phyloP scores from a whole-genome alignment of 2,888 invertebrate species.

The Apantesis nais region DNA sequence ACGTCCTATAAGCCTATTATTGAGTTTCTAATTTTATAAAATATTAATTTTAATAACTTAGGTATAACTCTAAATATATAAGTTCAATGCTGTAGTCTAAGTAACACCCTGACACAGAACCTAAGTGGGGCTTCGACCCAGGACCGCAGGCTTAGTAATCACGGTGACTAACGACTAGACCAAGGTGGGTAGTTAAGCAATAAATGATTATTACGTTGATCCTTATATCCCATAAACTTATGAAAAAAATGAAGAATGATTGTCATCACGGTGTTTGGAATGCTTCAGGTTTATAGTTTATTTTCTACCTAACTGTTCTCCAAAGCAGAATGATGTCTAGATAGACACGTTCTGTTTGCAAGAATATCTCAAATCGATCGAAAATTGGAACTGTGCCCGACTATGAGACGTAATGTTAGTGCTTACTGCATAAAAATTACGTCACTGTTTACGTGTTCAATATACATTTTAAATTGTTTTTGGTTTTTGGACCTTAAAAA shows the following conservation, averaged over 20 bases:
- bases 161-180: no score
- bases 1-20: neutral
- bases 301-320: neutral
- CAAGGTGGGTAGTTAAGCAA: neutral
- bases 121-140: no score
- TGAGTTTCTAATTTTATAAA: neutral
- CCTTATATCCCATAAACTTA: neutral
- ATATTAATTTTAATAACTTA: neutral
- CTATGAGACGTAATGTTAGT: neutral
- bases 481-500: neutral
- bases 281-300: no score
- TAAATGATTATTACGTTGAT: neutral
- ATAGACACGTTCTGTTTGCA: neutral
- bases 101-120: neutral
- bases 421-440: neutral
- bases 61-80: no score
- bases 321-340: neutral
- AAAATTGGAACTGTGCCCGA: slow-evolving; percentile 9
- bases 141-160: no score
- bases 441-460: neutral
- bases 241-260: neutral
- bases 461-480: neutral
- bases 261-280: no score
- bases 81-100: neutral
- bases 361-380: slow-evolving; percentile 1